Evolutionary conservation across 2,888 invertebrate genomes (phyloP), one percentile per base, ranked within the genome.

Genomic region (Piscicola geometra): DNA sequence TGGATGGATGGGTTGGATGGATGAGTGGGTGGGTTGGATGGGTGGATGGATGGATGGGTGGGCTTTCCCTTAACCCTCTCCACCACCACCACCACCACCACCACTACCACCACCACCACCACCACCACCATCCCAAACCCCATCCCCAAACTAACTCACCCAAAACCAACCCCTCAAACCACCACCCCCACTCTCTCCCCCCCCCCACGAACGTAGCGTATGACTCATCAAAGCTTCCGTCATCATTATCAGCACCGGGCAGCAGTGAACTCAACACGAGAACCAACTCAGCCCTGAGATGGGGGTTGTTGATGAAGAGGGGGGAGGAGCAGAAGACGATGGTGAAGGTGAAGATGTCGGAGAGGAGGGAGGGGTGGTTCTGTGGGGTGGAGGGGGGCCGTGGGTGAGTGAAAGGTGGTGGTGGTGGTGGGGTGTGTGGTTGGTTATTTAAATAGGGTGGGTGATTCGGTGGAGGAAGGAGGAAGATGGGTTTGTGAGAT

Each of bases 301-400:
- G 96, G 0, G 97, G 96, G 87, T 96, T 97, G 82, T 91, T 91
- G 77, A 93, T 90, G 76, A 92, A 87, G 1, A 89, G 86, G 0
- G 91, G 89, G 74, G 92, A 92, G 0, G 94, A 94, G 94, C 96
- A 96, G 82, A 92, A 92, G 0, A 91, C 89, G 35, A 96, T 86
- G 30, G 95, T 90, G 83, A 93, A 89, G 2, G 84, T 84, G 84
- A 88, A 82, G 70, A 87, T 80, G 76, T 86, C 84, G 36, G 84
- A 82, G 30, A 86, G 80, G 47, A 76, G 78, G 47, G 81, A 81
- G 21, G 82, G 82, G 30, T 80, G 81, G 52, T 81, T 74, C 82
- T 84, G 78, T 47, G 80, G 50, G 5, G 32, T 35, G 21, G 21
- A 41, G 36, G 5, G 5, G 36, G 1, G 35, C 2, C 2, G 47